Evolutionary conservation across 2,888 invertebrate species (phyloP).

Genomic region (Lampropteryx suffumata): DNA sequence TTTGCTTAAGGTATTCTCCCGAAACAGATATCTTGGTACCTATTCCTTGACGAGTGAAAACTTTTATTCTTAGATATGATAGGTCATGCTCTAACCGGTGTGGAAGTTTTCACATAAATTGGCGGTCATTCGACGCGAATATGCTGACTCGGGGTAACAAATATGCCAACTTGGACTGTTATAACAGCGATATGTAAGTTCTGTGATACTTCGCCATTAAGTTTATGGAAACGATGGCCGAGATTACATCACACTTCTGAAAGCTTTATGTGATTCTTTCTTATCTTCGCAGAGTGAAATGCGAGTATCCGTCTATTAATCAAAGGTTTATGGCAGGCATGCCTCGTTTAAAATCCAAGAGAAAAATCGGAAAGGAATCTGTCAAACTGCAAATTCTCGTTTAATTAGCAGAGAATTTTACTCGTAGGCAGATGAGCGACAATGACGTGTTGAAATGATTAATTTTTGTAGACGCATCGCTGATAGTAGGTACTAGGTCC

Average conservation of each 20-base stretch:
- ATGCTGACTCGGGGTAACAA: slow-evolving; percentile 82
- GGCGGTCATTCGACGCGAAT: slow-evolving; percentile 82
- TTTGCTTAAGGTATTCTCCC: slow-evolving; percentile 74
- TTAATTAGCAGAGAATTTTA: slow-evolving; percentile 75
- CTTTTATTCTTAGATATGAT: slow-evolving; percentile 71
- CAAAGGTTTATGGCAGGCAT: slow-evolving; percentile 64
- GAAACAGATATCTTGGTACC: slow-evolving; percentile 59
- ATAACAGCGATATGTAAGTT: slow-evolving; percentile 82
- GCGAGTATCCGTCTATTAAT: slow-evolving; percentile 59
- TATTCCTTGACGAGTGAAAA: slow-evolving; percentile 76
- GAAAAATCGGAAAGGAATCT: slow-evolving; percentile 70
- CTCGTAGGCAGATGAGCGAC: slow-evolving; percentile 68
- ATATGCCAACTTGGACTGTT: slow-evolving; percentile 82
- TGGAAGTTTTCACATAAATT: slow-evolving; percentile 82
- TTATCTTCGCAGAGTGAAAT: slow-evolving; percentile 56
- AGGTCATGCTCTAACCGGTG: slow-evolving; percentile 77
- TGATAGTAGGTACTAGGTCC: slow-evolving; percentile 46
- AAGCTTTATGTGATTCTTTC: slow-evolving; percentile 78
- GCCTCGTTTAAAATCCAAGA: slow-evolving; percentile 45
- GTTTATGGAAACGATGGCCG: slow-evolving; percentile 79
- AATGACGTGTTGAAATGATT: slow-evolving; percentile 81
- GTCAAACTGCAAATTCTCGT: slow-evolving; percentile 78
- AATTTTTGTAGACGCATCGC: slow-evolving; percentile 70
- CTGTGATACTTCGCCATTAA: slow-evolving; percentile 81
- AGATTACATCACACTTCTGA: slow-evolving; percentile 81